Evolutionary conservation across 1,140 invertebrate genomes (phyloP), one percentile per base, ranked within the genome.

Genomic region (Euschistus heros): DNA sequence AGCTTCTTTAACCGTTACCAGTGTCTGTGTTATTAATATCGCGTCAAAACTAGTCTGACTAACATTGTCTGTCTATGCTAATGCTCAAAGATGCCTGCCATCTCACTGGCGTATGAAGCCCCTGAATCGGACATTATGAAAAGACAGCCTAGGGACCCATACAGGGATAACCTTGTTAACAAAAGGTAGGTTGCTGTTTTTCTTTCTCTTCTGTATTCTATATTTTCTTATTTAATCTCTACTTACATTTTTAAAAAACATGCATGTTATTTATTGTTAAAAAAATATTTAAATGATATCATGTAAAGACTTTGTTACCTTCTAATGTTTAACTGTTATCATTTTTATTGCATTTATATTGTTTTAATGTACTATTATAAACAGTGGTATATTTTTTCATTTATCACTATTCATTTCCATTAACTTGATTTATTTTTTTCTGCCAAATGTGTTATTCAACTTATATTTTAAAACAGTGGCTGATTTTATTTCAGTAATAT

Each of bases 111-210:
- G 80, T 96, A 96, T 81, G 93, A 96, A 84, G 86, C 88, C 80
- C 89, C 92, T 76, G 93, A 96, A 82, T 89, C 86, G 75, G 92
- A 96, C 85, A 96, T 96, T 80, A 95, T 96, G 92, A 94, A 95
- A 86, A 83, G 92, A 75, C 86, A 89, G 81, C 92, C 93, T 71
- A 85, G 92, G 80, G 88, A 95, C 82, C 92, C 92, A 75, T 85
- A 89, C 81, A 86, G 85, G 79, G 92, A 95, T 83, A 94, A 93
- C 83, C 84, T 95, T 80, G 92, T 95, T 76, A 95, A 94, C 81
- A 86, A 90, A 84, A 92, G 92, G 88, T 91, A 78, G 76, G 70
- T 67, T 59, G 42, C 22, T 59, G 2, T 57, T 57, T 22, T 26
- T 6, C 14, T 57, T 24, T 26, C 22, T 57, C 54, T 24, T 14